Percentiles rank a stretch among this genome's conserved stretches.
phyloP scores from a whole-genome alignment of 1,140 invertebrate genomes.

The Ooceraea biroi region DNA sequence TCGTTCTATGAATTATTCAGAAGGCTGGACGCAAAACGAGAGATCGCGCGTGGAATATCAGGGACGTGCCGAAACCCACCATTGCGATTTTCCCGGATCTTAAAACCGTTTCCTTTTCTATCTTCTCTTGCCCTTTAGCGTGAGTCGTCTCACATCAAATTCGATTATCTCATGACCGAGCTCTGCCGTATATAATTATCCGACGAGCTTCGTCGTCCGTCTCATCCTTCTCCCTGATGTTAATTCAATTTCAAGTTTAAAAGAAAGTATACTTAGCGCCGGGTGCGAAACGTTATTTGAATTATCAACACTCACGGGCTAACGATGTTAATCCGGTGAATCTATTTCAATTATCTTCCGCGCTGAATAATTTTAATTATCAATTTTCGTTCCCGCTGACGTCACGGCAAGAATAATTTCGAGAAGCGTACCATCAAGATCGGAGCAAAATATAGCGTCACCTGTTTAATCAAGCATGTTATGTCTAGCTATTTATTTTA shows the following conservation, averaged over 20 bases:
- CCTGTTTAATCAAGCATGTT: no score
- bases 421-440: background rate
- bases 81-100: background rate
- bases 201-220: background rate
- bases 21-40: slow-evolving; percentile 34
- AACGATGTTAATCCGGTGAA: no score
- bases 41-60: slow-evolving; percentile 41
- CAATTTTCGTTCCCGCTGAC: background rate
- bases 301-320: background rate
- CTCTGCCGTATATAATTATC: slow-evolving; percentile 30
- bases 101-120: background rate
- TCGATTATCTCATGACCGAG: slow-evolving; percentile 12
- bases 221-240: background rate
- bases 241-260: slow-evolving; percentile 8
- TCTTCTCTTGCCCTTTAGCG: background rate
- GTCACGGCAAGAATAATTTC: background rate
- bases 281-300: slow-evolving; percentile 1
- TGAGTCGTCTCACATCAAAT: background rate
- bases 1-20: slow-evolving; percentile 59
- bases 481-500: background rate
- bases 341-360: background rate
- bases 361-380: background rate
- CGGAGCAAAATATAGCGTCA: background rate
- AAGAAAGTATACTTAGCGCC: background rate
- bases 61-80: slow-evolving; percentile 21